Evolutionary conservation across 2,888 invertebrate species (phyloP), one percentile per base, ranked within the genome.

Genomic region (Ophion costatus): DNA sequence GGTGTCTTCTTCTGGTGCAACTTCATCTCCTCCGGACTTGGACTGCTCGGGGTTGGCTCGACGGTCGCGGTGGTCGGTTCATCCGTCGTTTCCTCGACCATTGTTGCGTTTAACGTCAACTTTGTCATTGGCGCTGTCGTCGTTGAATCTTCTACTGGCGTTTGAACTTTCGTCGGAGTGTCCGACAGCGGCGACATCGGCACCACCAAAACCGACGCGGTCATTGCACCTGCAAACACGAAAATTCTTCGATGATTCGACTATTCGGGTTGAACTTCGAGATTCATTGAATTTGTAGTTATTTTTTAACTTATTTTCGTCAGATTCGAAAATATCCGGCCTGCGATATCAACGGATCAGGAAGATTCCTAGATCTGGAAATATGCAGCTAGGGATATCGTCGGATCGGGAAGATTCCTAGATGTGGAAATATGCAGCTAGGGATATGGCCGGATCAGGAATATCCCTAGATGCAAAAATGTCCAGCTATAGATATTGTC

Each of bases 1-100:
- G 63, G 75, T 11, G 11, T 61, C 6, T 84, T 84, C 24, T 75
- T 74, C 24, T 86, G 75, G 57, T 79, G 80, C 22, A 80, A 63
- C 22, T 51, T 61, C 22, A 64, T n/a, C 63, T 82, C 80, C 38
- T 70, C 84, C 70, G 67, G 75, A 63, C 75, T 75, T 9, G 22
- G 74, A 69, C 38, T 80, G 24, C 80, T 80, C n/a, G 69, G 33
- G 20, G 20, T 66, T 24, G 42, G 63, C 67, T 29, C 64, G n/a
- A 22, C 17, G 45, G 20, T 73, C 45, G 70, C 24, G 11, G 76
- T 71, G 4, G 20, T 67, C 33, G 81, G 22, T 14, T 42, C 57
- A 45, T 70, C 56, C 11, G 4, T 38, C 29, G 17, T 57, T 10
- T 10, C 17, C 6, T 64, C n/a, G 20, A 6, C 11, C 0, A 33